Conservation (phyloP, 1,140 invertebrate genomes). For the Xylocopa sonorina region DNA sequence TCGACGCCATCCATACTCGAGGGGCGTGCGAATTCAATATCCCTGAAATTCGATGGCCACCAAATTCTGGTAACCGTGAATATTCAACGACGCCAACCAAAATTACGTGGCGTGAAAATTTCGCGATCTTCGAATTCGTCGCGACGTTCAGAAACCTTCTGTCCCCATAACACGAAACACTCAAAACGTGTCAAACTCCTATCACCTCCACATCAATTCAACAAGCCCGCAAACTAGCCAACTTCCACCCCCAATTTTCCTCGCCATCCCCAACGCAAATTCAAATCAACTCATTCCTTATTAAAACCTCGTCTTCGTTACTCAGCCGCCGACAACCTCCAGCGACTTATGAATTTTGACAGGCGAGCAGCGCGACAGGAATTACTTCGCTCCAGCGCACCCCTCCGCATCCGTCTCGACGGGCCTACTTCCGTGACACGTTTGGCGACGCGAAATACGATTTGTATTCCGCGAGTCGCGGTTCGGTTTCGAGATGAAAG, state of each 20-base stretch:
- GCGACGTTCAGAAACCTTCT: too few species aligned
- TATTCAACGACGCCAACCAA: too few species aligned
- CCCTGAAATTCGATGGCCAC: too few species aligned
- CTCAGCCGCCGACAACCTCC: too few species aligned
- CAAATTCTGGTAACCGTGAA: too few species aligned
- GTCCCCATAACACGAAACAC: neutral
- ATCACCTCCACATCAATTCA: neutral
- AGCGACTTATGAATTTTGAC: slow-evolving; percentile 22
- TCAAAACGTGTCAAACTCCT: too few species aligned
- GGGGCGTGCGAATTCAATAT: neutral
- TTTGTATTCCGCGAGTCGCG: slow-evolving; percentile 53
- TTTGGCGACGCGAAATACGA: slow-evolving; percentile 65
- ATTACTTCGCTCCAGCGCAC: neutral
- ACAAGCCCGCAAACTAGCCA: too few species aligned
- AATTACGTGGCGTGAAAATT: too few species aligned
- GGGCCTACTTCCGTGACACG: slow-evolving; percentile 54
- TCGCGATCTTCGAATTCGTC: too few species aligned
- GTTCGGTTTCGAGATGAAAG: slow-evolving; percentile 62
- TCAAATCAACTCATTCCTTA: neutral
- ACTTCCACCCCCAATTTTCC: neutral
- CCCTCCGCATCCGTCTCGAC: slow-evolving; percentile 33
- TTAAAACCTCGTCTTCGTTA: neutral
- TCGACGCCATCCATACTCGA: too few species aligned
- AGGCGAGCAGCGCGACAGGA: neutral
- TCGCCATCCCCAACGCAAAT: neutral